Evolutionary conservation across 2,888 invertebrate genomes (phyloP).

Genomic region (Automeris io): DNA sequence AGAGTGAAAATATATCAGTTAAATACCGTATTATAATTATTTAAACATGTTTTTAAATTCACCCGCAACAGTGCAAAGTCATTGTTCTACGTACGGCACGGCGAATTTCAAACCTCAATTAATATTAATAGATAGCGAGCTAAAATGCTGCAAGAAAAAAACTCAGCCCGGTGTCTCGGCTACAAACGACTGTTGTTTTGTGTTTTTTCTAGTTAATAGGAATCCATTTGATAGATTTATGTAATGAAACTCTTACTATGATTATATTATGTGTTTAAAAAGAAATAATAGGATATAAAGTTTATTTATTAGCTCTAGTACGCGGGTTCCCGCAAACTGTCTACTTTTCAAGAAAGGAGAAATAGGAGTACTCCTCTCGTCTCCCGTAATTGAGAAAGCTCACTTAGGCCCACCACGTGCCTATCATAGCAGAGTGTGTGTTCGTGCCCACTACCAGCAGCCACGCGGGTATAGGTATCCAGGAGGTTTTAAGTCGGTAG

Average conservation of each 20-base stretch:
- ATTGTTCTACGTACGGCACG: constrained; percentile 46
- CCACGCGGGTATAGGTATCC: too few relatives aligned
- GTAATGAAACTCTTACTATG: constrained; percentile 6
- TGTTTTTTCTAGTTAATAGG: constrained; percentile 18
- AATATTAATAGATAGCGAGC: constrained; percentile 56
- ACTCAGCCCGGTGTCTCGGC: constrained; percentile 20
- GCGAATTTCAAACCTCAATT: constrained; percentile 52
- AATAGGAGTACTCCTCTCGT: too few relatives aligned
- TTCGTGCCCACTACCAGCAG: too few relatives aligned
- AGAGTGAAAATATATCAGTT: constrained; percentile 12
- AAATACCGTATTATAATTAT: constrained; percentile 28
- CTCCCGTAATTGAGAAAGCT: too few relatives aligned
- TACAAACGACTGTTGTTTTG: constrained; percentile 24
- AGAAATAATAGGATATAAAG: too few relatives aligned
- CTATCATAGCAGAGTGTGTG: too few relatives aligned
- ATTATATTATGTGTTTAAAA: too few relatives aligned
- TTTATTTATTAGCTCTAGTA: too few relatives aligned
- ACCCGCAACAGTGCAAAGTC: constrained; percentile 44
- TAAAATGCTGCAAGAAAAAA: constrained; percentile 35
- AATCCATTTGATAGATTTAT: constrained; percentile 19
- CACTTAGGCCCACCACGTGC: too few relatives aligned
- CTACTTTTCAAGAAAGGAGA: too few relatives aligned
- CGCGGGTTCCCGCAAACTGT: too few relatives aligned
- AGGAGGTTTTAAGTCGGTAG: too few relatives aligned
- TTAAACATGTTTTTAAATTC: constrained; percentile 32